Evolutionary conservation across 1,140 invertebrate genomes (phyloP).

Genomic region (Magallana angulata): DNA sequence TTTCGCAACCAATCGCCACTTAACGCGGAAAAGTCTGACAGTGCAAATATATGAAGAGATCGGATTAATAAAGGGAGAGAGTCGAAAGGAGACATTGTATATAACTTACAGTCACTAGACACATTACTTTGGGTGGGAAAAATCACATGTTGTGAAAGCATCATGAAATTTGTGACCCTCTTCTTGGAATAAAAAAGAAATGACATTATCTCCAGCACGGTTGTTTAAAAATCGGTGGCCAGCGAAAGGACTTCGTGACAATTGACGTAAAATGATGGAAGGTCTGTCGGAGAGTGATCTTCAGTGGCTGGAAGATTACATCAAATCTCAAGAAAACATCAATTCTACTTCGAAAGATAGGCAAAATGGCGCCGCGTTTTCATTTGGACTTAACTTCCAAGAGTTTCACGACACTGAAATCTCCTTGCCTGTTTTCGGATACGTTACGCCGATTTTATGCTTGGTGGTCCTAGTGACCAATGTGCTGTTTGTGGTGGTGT

Average conservation of each 20-base stretch:
- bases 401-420: conserved; percentile 34
- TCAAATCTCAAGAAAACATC: neutral
- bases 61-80: neutral
- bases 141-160: conserved; percentile 14
- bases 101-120: neutral
- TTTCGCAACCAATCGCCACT: neutral
- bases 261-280: neutral
- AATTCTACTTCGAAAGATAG: neutral
- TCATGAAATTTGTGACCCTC: conserved; percentile 17
- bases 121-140: conserved; percentile 15
- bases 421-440: conserved; percentile 33
- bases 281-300: neutral
- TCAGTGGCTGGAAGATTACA: neutral
- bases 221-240: neutral
- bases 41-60: neutral
- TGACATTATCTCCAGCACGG: neutral
- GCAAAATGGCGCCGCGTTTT: neutral
- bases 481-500: conserved; percentile 22
- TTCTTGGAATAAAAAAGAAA: neutral
- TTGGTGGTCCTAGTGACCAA: conserved; percentile 43
- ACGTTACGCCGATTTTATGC: conserved; percentile 22
- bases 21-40: neutral
- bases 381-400: conserved; percentile 35
- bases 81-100: neutral
- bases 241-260: neutral